Evolutionary conservation across 1,140 invertebrate species (phyloP), one percentile per base, ranked within the genome.

Genomic region (Battus philenor): DNA sequence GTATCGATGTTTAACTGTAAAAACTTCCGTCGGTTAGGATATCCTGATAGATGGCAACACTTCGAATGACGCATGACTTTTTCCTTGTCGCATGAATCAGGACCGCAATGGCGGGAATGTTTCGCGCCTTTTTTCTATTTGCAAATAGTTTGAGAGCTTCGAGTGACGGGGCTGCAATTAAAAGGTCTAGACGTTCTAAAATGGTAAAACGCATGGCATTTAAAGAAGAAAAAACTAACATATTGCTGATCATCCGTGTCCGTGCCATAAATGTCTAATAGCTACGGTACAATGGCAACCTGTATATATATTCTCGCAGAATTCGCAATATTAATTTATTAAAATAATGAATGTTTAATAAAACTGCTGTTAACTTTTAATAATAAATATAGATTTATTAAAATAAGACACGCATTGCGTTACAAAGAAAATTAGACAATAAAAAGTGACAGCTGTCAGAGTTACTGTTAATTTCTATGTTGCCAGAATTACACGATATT

Each of bases 51-150:
- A 48, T 50, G 38, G 34, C 31, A 27, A 38, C 41, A 47, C 52
- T 51, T 11, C 27, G 15, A 30, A 50, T 62, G 59, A 67, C 50
- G 44, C 64, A 54, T 54, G 22, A 49, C 32, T 36, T 16, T 34
- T 16, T 39, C 36, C 39, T 51, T 47, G 49, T 38, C 22, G 50
- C 34, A 50, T 68, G 64, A 68, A 44, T 68, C 55, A 65, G 50
- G 54, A 39, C 8, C 16, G 20, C 26, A 36, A 34, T 38, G n/a
- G n/a, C 39, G 47, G 44, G 50, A 55, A 55, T 52, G 48, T 51
- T 38, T 26, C 22, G 44, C 47, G 27, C 44, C 47, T 63, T 62
- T 30, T 59, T 52, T 51, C 46, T 61, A 50, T 64, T 54, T 59
- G 38, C 30, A 47, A 47, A 57, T 43, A 41, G 34, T 33, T 54